phyloP scores from a whole-genome alignment of 2,797 vertebrate genomes.

The Nyctalus aviator region DNA sequence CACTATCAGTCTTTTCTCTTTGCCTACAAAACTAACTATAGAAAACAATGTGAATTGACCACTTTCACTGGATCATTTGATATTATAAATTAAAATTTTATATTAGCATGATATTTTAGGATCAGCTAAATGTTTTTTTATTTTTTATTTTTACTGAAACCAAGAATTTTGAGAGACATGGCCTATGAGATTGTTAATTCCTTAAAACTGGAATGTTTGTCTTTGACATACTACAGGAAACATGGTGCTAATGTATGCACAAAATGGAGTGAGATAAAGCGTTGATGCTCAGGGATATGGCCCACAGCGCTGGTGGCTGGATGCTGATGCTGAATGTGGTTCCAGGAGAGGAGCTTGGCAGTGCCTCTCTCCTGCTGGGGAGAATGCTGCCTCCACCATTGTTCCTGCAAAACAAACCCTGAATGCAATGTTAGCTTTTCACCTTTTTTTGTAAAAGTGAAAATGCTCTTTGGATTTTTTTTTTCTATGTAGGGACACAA shows the following conservation, averaged over 20 bases:
- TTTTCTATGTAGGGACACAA: not conserved
- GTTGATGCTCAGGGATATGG: not conserved
- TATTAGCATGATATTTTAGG: slow-evolving; percentile 46
- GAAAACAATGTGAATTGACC: not conserved
- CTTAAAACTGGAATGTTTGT: not conserved
- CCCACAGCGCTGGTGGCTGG: not conserved
- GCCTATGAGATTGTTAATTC: not conserved
- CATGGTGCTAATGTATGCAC: not conserved
- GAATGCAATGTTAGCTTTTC: not conserved
- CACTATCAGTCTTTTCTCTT: slow-evolving; percentile 7
- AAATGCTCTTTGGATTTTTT: not conserved
- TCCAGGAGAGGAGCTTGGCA: not conserved
- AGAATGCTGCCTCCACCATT: not conserved
- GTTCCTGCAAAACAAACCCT: not conserved
- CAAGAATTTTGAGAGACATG: not conserved
- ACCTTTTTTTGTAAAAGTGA: not conserved
- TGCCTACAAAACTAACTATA: slow-evolving; percentile 56
- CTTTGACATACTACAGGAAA: not conserved
- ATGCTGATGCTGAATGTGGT: not conserved
- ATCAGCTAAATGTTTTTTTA: slow-evolving; percentile 11
- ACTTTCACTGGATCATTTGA: slow-evolving; percentile 11
- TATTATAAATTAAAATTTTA: slow-evolving; percentile 40
- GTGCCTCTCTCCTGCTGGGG: not conserved
- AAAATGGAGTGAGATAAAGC: not conserved
- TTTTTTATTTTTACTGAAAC: not conserved